Evolutionary conservation across 2,888 invertebrate genomes (phyloP).

Genomic region (Drosophila niveifrons): DNA sequence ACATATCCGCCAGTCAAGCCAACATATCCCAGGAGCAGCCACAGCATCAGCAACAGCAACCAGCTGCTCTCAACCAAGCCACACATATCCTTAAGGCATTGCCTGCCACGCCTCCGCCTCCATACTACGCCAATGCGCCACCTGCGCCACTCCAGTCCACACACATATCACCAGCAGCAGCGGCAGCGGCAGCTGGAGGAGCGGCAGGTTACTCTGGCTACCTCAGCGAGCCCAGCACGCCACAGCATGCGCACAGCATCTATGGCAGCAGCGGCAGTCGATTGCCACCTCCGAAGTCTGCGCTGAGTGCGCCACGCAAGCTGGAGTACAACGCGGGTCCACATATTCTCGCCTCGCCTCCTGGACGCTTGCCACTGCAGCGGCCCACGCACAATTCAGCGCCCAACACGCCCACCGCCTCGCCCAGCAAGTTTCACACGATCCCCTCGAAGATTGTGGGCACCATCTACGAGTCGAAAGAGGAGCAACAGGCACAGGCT

Average conservation of each 20-base stretch:
- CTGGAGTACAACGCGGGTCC: conserved; percentile 86
- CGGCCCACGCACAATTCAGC: conserved; percentile 67
- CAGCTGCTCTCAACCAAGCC: conserved; percentile 32
- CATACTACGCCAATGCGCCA: conserved; percentile 71
- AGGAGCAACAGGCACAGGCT: conserved; percentile 72
- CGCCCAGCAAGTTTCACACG: conserved; percentile 85
- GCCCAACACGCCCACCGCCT: conserved; percentile 69
- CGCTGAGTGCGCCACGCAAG: conserved; percentile 87
- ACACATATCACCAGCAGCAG: conserved; percentile 47
- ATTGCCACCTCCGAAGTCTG: conserved; percentile 74
- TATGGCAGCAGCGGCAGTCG: conserved; percentile 74
- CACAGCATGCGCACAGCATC: conserved; percentile 53
- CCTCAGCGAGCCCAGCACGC: conserved; percentile 73
- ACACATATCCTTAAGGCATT: conserved; percentile 77
- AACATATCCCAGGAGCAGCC: conserved; percentile 70
- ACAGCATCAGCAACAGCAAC: conserved; percentile 46
- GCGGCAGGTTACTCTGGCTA: conserved; percentile 46
- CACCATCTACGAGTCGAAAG: conserved; percentile 84
- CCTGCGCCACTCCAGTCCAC: conserved; percentile 32
- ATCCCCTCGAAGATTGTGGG: conserved; percentile 84
- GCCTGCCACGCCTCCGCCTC: conserved; percentile 51
- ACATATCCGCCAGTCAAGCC: conserved; percentile 79
- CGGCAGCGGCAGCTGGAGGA: no score
- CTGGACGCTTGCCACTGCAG: conserved; percentile 72
- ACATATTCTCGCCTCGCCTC: conserved; percentile 84